phyloP scores from a whole-genome alignment of 2,888 invertebrate genomes.

The Chesias legatella region DNA sequence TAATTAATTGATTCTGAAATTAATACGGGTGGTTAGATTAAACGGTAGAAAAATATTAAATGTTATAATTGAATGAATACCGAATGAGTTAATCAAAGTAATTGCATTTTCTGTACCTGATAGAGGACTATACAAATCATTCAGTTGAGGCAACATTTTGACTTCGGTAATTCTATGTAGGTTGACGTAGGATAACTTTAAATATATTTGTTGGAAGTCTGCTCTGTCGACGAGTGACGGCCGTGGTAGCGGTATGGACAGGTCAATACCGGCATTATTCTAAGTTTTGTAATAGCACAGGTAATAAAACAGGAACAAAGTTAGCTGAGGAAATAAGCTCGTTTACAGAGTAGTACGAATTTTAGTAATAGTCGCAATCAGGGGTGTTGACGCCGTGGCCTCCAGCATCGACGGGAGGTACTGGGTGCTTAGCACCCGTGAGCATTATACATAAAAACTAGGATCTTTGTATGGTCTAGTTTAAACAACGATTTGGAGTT shows the following conservation, averaged over 20 bases:
- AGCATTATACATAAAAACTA: too few relatives aligned
- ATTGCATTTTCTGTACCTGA: slow-evolving; percentile 10
- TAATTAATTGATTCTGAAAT: too few relatives aligned
- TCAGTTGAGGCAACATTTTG: slow-evolving; percentile 5
- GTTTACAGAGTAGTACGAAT: neutral
- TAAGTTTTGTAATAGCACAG: slow-evolving; percentile 5
- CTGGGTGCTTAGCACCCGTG: too few relatives aligned
- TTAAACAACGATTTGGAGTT: too few relatives aligned
- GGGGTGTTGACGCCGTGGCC: too few relatives aligned
- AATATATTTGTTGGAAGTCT: slow-evolving; percentile 42
- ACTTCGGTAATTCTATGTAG: slow-evolving; percentile 7
- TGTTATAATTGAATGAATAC: too few relatives aligned
- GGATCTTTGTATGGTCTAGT: too few relatives aligned
- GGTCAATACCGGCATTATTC: neutral
- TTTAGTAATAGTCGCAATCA: too few relatives aligned
- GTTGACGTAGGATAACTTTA: slow-evolving; percentile 40
- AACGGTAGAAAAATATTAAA: too few relatives aligned
- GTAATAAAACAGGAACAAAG: neutral
- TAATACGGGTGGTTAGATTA: too few relatives aligned
- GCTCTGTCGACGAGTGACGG: slow-evolving; percentile 25
- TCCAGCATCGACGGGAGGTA: too few relatives aligned
- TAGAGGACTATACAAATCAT: slow-evolving; percentile 16
- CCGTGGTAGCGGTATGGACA: slow-evolving; percentile 5
- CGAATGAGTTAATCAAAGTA: slow-evolving; percentile 3
- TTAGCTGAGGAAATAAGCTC: too few relatives aligned